Percentiles rank a stretch among this genome's conserved stretches.
phyloP scores from a whole-genome alignment of 2,888 invertebrate genomes.

The Escarpia spicata region DNA sequence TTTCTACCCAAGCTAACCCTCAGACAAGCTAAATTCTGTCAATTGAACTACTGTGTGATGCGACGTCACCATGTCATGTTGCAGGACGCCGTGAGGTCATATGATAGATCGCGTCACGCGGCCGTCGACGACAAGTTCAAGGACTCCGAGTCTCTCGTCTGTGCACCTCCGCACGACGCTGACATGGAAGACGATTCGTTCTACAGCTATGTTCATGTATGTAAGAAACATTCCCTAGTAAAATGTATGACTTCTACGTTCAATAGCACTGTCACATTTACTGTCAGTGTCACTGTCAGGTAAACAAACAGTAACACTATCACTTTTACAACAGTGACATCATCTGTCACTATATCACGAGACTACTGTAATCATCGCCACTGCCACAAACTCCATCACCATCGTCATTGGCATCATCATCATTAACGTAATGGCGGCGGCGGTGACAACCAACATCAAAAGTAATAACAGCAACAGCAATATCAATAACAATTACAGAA shows the following conservation, averaged over 20 bases:
- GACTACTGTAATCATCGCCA: not conserved
- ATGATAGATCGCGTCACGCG: not conserved
- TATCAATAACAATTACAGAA: too few relatives aligned
- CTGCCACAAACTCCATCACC: not conserved
- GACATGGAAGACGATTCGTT: constrained; percentile 35
- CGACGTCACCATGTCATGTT: not conserved
- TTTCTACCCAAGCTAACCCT: too few relatives aligned
- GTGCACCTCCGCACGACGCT: constrained; percentile 28
- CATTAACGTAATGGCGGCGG: not conserved
- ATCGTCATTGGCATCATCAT: not conserved
- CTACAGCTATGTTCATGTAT: constrained; percentile 40
- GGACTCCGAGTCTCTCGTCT: constrained; percentile 38
- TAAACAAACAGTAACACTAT: too few relatives aligned
- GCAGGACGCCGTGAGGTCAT: not conserved
- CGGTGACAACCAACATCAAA: not conserved
- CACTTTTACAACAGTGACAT: too few relatives aligned
- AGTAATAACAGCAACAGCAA: too few relatives aligned
- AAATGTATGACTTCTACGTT: not conserved
- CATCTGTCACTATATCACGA: too few relatives aligned
- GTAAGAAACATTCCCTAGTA: not conserved
- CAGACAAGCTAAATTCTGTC: too few relatives aligned
- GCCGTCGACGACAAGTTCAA: constrained; percentile 31
- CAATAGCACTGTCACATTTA: too few relatives aligned
- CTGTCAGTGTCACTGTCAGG: too few relatives aligned
- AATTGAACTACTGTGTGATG: not conserved